These are phyloP conservation scores for Eumerus sabulonum DNA, from an alignment of 2,888 invertebrate genomes.

Conservation along the genomic window DNA sequence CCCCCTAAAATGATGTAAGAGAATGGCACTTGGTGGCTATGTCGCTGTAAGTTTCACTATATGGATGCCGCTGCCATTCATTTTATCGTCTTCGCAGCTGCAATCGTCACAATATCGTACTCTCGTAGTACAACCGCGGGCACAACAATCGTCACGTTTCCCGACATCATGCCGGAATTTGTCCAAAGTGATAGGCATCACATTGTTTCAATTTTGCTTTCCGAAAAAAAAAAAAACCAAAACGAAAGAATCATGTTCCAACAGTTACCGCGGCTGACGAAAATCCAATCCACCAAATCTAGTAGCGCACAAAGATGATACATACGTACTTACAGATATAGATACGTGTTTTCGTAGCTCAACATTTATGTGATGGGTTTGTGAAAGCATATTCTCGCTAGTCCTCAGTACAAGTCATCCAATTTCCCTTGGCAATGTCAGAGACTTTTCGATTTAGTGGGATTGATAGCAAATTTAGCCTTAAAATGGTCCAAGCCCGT, in stretches of 20 bases:
- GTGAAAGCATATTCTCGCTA: conserved; percentile 21
- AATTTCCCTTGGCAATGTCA: too few relatives aligned
- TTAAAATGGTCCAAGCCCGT: conserved; percentile 46
- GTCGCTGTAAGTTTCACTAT: conserved; percentile 22
- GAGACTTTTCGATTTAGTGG: conserved; percentile 47
- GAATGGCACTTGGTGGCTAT: conserved; percentile 31
- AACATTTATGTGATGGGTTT: conserved; percentile 30
- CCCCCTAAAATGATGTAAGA: conserved; percentile 41
- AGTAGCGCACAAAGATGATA: conserved; percentile 65
- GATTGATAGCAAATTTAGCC: conserved; percentile 57
- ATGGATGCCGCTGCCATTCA: conserved; percentile 48
- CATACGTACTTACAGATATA: too few relatives aligned
- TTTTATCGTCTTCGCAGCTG: conserved; percentile 60
- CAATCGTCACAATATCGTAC: conserved; percentile 45
- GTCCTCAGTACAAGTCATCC: conserved; percentile 1
- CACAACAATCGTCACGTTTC: conserved; percentile 65
- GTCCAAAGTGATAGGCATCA: conserved; percentile 69
- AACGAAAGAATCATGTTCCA: conserved; percentile 36
- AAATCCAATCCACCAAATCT: conserved; percentile 64
- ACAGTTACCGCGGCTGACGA: conserved; percentile 33
- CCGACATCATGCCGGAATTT: conserved; percentile 69
- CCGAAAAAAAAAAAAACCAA: background rate
- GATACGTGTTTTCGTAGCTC: conserved; percentile 37
- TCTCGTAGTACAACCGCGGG: conserved; percentile 50
- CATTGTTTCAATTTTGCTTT: conserved; percentile 64